Base-by-base conservation (phyloP, 2,797 vertebrate species). In the Leptodactylus fallax region DNA sequence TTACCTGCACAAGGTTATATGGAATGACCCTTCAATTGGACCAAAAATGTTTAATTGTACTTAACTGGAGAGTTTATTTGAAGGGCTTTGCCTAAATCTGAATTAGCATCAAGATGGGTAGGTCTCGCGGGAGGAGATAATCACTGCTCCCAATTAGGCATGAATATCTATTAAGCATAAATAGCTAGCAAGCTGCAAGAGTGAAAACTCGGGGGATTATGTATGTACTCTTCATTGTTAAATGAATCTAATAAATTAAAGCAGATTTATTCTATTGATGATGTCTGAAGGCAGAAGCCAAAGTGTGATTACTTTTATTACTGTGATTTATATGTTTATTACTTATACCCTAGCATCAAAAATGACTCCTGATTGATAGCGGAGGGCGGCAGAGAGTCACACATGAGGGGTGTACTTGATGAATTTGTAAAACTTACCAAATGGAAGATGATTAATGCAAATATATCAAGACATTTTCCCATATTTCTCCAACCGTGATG, bases 171-270 rank as follows among this genome's bases (percentile, higher is more conserved):
- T 89, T 86, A 86, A 79, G 88, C 88, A 83, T 79, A 89, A 89
- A 81, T 86, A 86, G 88, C 85, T 56, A 79, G 80, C 72, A 79
- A 69, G 53, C 80, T 79, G 85, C 85, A 81, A 87, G 88, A 78
- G 80, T 47, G 80, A 76, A 86, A 78, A 79, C 88, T 79, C 88
- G 19, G 36, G 88, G 88, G 88, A 89, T 86, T 89, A 89, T 79
- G 83, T 89, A 89, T 89, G 88, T 89, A 89, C 80, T 89, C 88
- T 83, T 89, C 88, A 87, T 89, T 89, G 79, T 83, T 89, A 89
- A 89, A 89, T 89, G 79, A 89, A 89, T 89, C 88, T 89, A 89
- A 89, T 89, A 89, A 86, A 89, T 89, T 89, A 89, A 87, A 87
- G 53, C 17, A 89, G 88, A 89, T 89, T 87, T 89, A 89, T 89